Base-by-base conservation (phyloP, 2,113 vertebrate genomes). In the Cyphomyrus discorhynchus region DNA sequence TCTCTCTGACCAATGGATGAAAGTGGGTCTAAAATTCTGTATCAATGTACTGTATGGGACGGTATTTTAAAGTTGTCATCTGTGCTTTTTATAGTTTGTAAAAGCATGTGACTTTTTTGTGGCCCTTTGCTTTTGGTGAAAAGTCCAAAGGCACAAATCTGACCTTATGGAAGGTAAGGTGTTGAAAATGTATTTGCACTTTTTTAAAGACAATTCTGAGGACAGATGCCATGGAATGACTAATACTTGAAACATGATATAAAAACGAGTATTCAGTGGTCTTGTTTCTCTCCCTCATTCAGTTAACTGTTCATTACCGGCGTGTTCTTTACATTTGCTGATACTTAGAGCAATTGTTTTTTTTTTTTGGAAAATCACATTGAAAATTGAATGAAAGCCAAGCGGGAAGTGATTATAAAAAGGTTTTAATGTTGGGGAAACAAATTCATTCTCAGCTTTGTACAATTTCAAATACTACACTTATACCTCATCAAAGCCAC, bases 21-120 rank as follows among this genome's bases (percentile, higher is more conserved):
- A 91, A 92, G 94, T 92, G 92, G 94, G 94, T 96, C 92, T 94
- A 94, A 91, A 88, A 91, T 88, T 89, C 88, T 92, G 91, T 91
- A 91, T 92, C 90, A 90, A 93, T 92, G 93, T 94, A 95, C 90
- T 93, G 92, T 95, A 93, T 90, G 93, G 74, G 92, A 92, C 90
- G n/a, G 92, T 91, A 90, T 91, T 89, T 91, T 94, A 88, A 91
- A 86, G 93, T 91, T 90, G 92, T 92, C 93, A 92, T 91, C 89
- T 92, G 93, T 93, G 94, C 93, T 95, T 95, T 95, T 89, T 93
- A 92, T 93, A 88, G 90, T 93, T 95, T 90, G 90, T 92, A 92
- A 95, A 95, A 95, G 95, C 95, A 95, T 95, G 95, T 92, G 90
- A 92, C 91, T 90, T 89, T 15, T 85, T 86, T 52, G 70, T 89